A percentile compares a stretch with the other conserved stretches of the same genome.
phyloP scores from a whole-genome alignment of 2,888 invertebrate genomes.

The Hydroisotoma schaefferi region DNA sequence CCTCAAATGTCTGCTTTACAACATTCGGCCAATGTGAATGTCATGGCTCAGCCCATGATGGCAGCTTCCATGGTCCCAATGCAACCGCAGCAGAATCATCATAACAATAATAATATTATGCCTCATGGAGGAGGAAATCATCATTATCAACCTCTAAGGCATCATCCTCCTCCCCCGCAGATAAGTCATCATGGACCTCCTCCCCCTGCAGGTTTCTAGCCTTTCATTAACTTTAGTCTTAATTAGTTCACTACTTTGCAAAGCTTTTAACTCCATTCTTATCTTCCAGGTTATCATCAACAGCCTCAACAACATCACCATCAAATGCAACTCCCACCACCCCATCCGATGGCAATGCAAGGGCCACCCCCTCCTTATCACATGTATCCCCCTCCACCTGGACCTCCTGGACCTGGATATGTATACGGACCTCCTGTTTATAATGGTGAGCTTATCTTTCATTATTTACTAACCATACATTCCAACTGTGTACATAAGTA shows the following conservation, averaged over 20 bases:
- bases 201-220: background rate
- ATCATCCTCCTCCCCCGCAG: slow-evolving; percentile 3
- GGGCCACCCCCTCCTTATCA: slow-evolving; percentile 17
- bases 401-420: slow-evolving; percentile 51
- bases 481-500: no score
- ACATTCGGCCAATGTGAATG: no score
- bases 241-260: no score
- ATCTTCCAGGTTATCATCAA: slow-evolving; percentile 15
- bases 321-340: slow-evolving; percentile 14
- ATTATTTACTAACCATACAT: no score
- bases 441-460: slow-evolving; percentile 50
- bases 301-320: slow-evolving; percentile 21
- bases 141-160: slow-evolving; percentile 10
- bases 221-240: no score
- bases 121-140: slow-evolving; percentile 15
- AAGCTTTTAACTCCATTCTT: slow-evolving; percentile 9
- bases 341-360: slow-evolving; percentile 17
- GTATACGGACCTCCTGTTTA: slow-evolving; percentile 57
- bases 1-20: background rate
- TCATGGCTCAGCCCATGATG: background rate
- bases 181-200: slow-evolving; percentile 11
- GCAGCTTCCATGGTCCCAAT: background rate
- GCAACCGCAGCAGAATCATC: background rate
- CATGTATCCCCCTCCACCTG: slow-evolving; percentile 52
- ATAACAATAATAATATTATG: slow-evolving; percentile 19